Evolutionary conservation across 2,113 vertebrate species (phyloP).

Genomic region (Hippocampus abdominalis): DNA sequence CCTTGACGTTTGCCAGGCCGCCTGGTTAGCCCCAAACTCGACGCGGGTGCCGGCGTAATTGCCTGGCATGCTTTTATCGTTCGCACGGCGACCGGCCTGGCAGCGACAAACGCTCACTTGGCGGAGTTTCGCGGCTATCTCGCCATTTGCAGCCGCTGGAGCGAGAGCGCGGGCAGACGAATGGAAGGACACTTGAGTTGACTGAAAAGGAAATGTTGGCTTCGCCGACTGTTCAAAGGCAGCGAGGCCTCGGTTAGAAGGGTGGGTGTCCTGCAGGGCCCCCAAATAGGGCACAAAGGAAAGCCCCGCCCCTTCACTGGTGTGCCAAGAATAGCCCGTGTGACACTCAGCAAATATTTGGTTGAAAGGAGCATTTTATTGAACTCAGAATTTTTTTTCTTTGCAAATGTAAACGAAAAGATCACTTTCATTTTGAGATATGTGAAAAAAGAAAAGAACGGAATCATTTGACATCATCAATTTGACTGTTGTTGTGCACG

Average conservation of each 20-base stretch:
- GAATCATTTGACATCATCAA: too few species aligned
- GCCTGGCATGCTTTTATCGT: constrained; percentile 12
- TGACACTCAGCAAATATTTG: too few species aligned
- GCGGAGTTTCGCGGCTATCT: constrained; percentile 31
- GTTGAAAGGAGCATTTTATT: too few species aligned
- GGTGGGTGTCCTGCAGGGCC: background rate
- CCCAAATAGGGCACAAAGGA: background rate
- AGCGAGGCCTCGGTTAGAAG: background rate
- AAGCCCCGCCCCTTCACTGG: background rate
- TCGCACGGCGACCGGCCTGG: constrained; percentile 5
- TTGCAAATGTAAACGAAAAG: too few species aligned
- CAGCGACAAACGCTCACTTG: constrained; percentile 9
- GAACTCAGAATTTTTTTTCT: too few species aligned
- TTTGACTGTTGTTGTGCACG: too few species aligned
- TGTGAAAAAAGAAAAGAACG: too few species aligned
- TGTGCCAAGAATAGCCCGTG: background rate
- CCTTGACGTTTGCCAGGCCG: constrained; percentile 30
- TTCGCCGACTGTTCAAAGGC: background rate
- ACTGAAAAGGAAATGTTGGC: background rate
- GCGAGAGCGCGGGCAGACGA: constrained; percentile 23
- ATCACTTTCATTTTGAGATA: too few species aligned
- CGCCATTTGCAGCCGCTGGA: constrained; percentile 30
- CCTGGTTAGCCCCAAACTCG: constrained; percentile 53
- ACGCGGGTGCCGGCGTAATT: constrained; percentile 37
- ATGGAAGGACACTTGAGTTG: constrained; percentile 9